Conservation (phyloP, 2,113 vertebrate species). For the Pseudorectes ferrugineus region DNA sequence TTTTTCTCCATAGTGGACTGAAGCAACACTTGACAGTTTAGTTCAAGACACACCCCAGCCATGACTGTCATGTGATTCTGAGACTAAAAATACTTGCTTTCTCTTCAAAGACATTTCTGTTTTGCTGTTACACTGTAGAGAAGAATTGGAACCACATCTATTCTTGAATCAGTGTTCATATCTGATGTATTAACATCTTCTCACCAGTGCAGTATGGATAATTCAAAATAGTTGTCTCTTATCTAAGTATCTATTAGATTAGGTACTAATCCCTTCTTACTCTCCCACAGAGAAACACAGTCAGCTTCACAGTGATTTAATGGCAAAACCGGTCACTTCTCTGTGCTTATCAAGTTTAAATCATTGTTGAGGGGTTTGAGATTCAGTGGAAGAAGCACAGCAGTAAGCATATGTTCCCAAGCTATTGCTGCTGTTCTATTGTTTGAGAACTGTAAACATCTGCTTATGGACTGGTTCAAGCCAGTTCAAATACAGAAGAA, state of each 20-base stretch:
- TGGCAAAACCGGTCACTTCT: background rate
- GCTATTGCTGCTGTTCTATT: background rate
- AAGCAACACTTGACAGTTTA: background rate
- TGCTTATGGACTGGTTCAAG: background rate
- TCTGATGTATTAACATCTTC: background rate
- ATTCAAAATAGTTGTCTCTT: background rate
- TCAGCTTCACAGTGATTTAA: background rate
- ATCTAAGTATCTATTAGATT: background rate
- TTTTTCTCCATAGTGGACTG: accelerated
- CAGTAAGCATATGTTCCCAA: background rate
- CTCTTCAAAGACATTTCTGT: background rate
- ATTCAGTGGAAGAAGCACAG: background rate
- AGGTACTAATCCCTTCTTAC: background rate
- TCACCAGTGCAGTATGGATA: background rate
- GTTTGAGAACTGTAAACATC: background rate
- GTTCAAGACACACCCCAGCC: background rate
- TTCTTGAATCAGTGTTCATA: background rate
- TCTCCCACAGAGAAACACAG: background rate
- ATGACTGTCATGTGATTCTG: background rate
- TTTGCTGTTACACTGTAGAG: background rate
- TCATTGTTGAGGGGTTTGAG: background rate
- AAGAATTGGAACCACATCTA: background rate
- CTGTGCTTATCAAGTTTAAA: background rate
- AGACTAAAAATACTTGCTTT: background rate
- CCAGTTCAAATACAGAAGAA: background rate